These are phyloP conservation scores for Neodon shergylaensis DNA, from an alignment of 2,113 vertebrate genomes.

Conservation along the genomic window DNA sequence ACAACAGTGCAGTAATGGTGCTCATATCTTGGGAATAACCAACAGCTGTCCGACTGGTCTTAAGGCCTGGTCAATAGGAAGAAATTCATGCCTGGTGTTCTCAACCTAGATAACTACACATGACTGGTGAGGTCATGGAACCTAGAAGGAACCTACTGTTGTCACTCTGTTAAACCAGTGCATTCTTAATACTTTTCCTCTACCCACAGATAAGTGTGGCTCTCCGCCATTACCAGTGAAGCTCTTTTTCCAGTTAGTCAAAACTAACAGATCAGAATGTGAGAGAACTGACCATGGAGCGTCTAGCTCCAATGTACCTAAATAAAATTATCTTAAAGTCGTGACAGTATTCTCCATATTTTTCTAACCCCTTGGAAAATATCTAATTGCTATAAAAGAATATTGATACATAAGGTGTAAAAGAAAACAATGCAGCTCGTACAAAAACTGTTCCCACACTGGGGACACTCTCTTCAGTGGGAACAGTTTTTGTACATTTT, in stretches of 20 bases:
- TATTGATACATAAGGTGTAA: neutral
- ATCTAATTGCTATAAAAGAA: neutral
- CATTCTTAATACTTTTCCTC: neutral
- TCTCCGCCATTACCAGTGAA: neutral
- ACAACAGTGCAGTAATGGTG: neutral
- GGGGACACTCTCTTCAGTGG: neutral
- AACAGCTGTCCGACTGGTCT: neutral
- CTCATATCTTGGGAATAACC: neutral
- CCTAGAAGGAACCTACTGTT: neutral
- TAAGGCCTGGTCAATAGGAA: neutral
- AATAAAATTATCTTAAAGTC: constrained; percentile 1
- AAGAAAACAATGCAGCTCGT: neutral
- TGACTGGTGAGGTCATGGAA: too few species aligned
- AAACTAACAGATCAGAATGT: neutral
- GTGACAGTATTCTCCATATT: neutral
- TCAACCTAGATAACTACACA: neutral
- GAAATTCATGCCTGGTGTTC: neutral
- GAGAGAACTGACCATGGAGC: neutral
- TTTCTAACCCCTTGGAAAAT: constrained; percentile 13
- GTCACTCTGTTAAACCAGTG: neutral
- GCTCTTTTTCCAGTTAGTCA: neutral
- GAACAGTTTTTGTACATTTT: neutral
- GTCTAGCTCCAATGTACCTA: neutral
- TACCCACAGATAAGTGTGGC: neutral
- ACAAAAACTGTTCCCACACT: neutral